These are phyloP conservation scores for Avahi laniger DNA, from an alignment of 2,797 vertebrate species.

Conservation along the genomic window DNA sequence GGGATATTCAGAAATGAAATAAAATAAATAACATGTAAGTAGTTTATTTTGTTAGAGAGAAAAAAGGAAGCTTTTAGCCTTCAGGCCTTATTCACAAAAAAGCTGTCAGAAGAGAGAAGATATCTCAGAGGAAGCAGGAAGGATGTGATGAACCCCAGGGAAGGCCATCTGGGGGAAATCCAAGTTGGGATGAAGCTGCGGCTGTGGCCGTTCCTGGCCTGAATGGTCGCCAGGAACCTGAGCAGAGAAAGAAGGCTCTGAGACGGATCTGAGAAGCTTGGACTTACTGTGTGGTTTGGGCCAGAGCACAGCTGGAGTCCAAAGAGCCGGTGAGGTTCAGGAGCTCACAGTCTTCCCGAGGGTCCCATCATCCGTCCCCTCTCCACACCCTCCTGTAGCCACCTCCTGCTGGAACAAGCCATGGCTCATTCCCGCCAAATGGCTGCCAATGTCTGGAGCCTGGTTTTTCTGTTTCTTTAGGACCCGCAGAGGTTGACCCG, in stretches of 20 bases:
- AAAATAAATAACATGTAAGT: slow-evolving; percentile 52
- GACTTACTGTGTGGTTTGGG: background rate
- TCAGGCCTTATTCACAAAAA: slow-evolving; percentile 31
- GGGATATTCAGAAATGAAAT: slow-evolving; percentile 49
- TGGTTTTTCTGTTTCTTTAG: slow-evolving; percentile 2
- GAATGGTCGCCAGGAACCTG: background rate
- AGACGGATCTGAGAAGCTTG: background rate
- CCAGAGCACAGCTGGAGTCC: background rate
- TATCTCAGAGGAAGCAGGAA: slow-evolving; percentile 37
- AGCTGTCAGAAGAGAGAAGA: background rate
- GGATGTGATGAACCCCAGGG: background rate
- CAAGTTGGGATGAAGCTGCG: background rate
- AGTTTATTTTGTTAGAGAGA: slow-evolving; percentile 56
- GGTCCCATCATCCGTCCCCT: background rate
- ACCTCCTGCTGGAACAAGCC: background rate
- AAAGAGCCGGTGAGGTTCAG: background rate
- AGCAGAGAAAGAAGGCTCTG: background rate
- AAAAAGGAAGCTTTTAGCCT: background rate
- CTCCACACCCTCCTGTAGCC: background rate
- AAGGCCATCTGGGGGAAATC: background rate
- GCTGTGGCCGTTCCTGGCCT: background rate
- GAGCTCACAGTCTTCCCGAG: background rate
- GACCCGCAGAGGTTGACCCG: background rate
- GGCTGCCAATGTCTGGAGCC: background rate
- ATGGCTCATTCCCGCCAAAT: background rate